These are phyloP conservation scores for Hephaestus fuliginosus DNA, from an alignment of 2,797 vertebrate species.

Conservation along the genomic window DNA sequence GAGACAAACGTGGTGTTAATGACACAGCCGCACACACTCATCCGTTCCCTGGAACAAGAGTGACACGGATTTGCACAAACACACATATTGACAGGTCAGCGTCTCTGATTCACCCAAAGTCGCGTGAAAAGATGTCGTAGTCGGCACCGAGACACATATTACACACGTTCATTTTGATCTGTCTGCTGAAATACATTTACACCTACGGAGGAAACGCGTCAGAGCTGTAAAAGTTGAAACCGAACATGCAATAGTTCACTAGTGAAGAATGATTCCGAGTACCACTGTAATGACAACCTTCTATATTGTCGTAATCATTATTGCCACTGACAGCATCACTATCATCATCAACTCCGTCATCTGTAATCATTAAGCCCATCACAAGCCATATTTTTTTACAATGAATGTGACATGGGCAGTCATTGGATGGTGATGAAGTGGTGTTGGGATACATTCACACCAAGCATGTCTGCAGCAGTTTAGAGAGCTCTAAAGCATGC, in stretches of 20 bases:
- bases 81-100: slow-evolving; percentile 54
- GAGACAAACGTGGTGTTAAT: slow-evolving; percentile 77
- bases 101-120: slow-evolving; percentile 61
- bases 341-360: slow-evolving; percentile 60
- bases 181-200: slow-evolving; percentile 42
- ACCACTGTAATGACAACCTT: slow-evolving; percentile 38
- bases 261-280: slow-evolving; percentile 21
- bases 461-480: slow-evolving; percentile 26
- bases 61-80: slow-evolving; percentile 41
- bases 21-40: slow-evolving; percentile 69
- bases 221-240: slow-evolving; percentile 23
- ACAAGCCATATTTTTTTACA: slow-evolving; percentile 40
- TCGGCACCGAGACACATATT: neutral
- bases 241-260: slow-evolving; percentile 34
- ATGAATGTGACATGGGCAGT: slow-evolving; percentile 38
- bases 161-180: slow-evolving; percentile 14
- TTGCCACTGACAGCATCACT: slow-evolving; percentile 53
- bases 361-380: slow-evolving; percentile 61
- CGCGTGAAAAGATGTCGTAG: slow-evolving; percentile 19
- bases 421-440: slow-evolving; percentile 59
- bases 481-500: neutral
- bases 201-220: slow-evolving; percentile 38
- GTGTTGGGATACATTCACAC: slow-evolving; percentile 55
- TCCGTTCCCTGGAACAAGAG: slow-evolving; percentile 55
- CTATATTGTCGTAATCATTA: slow-evolving; percentile 50